Percentiles rank a stretch among this genome's conserved stretches.
phyloP scores from a whole-genome alignment of 1,140 invertebrate species.

The Elysia chlorotica region DNA sequence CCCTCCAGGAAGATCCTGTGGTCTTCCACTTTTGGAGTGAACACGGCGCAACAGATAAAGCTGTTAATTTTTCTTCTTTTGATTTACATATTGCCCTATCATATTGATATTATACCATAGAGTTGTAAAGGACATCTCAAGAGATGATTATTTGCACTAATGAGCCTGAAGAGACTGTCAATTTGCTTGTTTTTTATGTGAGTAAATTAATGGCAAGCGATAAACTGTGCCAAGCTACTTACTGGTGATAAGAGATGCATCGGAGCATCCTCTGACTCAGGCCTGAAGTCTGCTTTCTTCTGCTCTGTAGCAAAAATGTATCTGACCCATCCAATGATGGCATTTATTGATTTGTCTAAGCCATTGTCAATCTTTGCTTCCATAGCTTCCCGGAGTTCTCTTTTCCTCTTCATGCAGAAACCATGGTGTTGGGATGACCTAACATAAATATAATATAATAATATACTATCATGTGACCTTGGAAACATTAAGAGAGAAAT shows the following conservation, averaged over 20 bases:
- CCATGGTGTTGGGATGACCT: slow-evolving; percentile 87
- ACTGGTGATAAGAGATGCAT: slow-evolving; percentile 59
- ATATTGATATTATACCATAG: too few species aligned
- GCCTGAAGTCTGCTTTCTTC: slow-evolving; percentile 95
- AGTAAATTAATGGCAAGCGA: neutral
- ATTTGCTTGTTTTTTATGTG: neutral
- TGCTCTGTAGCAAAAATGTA: slow-evolving; percentile 90
- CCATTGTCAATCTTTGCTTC: slow-evolving; percentile 91
- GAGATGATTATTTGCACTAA: too few species aligned
- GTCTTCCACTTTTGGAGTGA: too few species aligned
- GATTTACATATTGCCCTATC: too few species aligned
- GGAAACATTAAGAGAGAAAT: too few species aligned
- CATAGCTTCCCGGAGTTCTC: slow-evolving; percentile 82
- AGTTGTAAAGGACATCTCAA: too few species aligned
- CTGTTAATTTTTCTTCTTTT: too few species aligned
- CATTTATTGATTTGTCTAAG: slow-evolving; percentile 83
- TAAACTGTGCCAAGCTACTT: slow-evolving; percentile 29
- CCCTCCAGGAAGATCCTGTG: too few species aligned
- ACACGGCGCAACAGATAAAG: too few species aligned
- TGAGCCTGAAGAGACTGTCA: neutral
- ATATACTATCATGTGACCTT: too few species aligned
- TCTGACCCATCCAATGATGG: slow-evolving; percentile 90
- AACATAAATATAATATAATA: too few species aligned
- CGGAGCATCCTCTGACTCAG: slow-evolving; percentile 72
- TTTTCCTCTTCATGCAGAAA: slow-evolving; percentile 87